These are phyloP conservation scores for Drosophila infuscata DNA, from an alignment of 2,888 invertebrate species.

Conservation along the genomic window DNA sequence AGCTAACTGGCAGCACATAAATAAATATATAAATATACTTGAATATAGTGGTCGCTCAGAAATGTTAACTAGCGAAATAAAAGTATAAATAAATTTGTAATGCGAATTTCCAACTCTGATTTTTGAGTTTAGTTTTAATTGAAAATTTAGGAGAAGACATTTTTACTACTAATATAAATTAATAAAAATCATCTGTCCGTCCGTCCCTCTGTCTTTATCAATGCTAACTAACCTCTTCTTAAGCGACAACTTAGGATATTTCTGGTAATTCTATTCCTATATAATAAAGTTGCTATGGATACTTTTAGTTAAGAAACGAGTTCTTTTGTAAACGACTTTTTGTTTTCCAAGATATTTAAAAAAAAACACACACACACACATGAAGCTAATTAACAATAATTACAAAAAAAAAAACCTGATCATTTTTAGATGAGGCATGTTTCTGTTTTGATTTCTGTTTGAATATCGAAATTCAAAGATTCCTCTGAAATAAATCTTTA, in stretches of 20 bases:
- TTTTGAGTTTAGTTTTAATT: not conserved
- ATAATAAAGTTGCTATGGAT: not conserved
- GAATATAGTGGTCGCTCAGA: not conserved
- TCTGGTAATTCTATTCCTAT: not conserved
- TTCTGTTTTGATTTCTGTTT: not conserved
- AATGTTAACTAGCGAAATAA: not conserved
- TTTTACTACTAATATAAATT: not conserved
- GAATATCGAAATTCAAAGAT: not conserved
- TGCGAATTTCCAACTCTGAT: not conserved
- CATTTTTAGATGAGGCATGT: not conserved
- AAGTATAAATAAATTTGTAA: too few species aligned
- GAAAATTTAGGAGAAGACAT: not conserved
- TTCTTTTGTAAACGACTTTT: not conserved
- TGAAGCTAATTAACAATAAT: accelerated
- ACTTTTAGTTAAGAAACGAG: not conserved
- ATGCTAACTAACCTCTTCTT: not conserved
- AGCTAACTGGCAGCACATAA: constrained; percentile 29
- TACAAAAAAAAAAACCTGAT: not conserved
- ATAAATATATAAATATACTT: constrained; percentile 17
- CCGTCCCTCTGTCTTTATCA: not conserved
- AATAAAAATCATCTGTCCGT: not conserved
- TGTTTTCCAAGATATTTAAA: not conserved
- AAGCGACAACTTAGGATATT: not conserved
- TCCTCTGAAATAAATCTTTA: not conserved
- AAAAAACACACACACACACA: not conserved